Evolutionary conservation across 1,140 invertebrate species (phyloP).

Genomic region (Drosophila lowei): DNA sequence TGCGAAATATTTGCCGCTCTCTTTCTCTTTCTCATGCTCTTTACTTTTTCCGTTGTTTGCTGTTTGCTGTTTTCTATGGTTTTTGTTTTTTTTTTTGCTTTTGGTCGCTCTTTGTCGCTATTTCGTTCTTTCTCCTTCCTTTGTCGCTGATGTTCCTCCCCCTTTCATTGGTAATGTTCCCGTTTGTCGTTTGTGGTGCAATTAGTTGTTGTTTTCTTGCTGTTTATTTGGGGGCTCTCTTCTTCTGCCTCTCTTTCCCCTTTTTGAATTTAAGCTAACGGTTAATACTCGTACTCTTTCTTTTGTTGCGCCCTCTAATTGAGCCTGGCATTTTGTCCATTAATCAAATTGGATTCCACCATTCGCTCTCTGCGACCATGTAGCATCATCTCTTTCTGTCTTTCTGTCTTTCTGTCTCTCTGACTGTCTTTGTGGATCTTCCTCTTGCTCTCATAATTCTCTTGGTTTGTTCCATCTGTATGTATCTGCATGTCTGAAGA

Average conservation of each 20-base stretch:
- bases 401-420: constrained; percentile 9
- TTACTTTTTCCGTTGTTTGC: constrained; percentile 5
- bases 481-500: constrained; percentile 15
- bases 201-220: constrained; percentile 60
- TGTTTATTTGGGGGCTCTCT: constrained; percentile 45
- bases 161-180: constrained; percentile 54
- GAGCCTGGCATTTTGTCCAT: constrained; percentile 73
- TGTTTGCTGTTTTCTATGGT: neutral
- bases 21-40: constrained; percentile 2
- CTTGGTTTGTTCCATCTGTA: neutral
- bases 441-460: constrained; percentile 55
- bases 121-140: constrained; percentile 1
- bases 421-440: constrained; percentile 4
- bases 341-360: constrained; percentile 74
- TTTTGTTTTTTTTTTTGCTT: constrained; percentile 1
- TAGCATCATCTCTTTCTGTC: constrained; percentile 16
- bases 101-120: constrained; percentile 1
- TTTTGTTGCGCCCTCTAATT: constrained; percentile 60
- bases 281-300: constrained; percentile 47
- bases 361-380: constrained; percentile 22
- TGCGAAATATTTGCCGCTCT: constrained; percentile 63
- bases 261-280: constrained; percentile 2
- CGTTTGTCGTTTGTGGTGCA: constrained; percentile 53
- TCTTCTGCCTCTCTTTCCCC: constrained; percentile 5
- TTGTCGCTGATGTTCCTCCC: constrained; percentile 9